phyloP scores from a whole-genome alignment of 2,113 vertebrate genomes.

The Dermatemys mawii region DNA sequence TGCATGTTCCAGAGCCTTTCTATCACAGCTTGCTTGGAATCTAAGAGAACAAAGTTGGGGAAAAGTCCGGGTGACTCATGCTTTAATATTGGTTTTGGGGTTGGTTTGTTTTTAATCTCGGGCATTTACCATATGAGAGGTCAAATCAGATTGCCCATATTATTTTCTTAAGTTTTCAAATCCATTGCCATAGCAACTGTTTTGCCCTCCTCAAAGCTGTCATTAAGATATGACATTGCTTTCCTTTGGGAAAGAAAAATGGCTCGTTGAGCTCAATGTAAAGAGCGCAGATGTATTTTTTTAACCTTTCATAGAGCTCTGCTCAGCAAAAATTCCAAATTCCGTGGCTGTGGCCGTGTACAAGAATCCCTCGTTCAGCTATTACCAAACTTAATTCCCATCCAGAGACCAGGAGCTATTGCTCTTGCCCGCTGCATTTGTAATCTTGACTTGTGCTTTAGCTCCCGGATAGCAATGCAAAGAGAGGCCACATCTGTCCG shows the following conservation, averaged over 20 bases:
- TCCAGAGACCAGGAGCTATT: background rate
- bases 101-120: background rate
- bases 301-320: fast-evolving
- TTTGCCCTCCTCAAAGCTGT: background rate
- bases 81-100: background rate
- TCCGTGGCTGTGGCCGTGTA: background rate
- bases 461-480: background rate
- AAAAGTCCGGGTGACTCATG: background rate
- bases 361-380: background rate
- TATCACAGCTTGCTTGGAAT: background rate
- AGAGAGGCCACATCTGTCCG: background rate
- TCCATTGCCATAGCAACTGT: background rate
- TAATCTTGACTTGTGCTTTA: fast-evolving
- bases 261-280: fast-evolving
- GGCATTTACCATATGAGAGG: background rate
- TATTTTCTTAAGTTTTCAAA: background rate
- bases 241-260: background rate
- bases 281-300: background rate
- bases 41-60: background rate
- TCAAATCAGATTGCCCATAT: background rate
- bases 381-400: fast-evolving
- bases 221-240: background rate
- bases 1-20: background rate
- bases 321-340: background rate
- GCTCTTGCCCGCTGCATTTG: background rate